phyloP scores from a whole-genome alignment of 2,113 vertebrate species.

The Chaetodon trifascialis region DNA sequence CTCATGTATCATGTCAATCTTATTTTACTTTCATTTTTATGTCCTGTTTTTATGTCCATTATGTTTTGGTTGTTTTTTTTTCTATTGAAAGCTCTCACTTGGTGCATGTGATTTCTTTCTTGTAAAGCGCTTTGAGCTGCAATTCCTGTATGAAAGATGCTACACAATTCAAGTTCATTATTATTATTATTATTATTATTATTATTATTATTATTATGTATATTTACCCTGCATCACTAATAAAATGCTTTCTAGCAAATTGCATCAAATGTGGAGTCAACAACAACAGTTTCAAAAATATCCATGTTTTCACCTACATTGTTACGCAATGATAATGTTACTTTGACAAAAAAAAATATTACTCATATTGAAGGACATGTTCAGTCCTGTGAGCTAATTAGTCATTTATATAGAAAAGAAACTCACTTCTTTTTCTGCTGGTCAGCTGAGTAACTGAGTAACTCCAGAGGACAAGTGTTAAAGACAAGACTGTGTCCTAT shows the following conservation, averaged over 20 bases:
- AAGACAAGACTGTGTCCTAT: background rate
- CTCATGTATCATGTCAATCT: background rate
- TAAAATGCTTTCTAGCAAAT: background rate
- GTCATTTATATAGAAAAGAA: background rate
- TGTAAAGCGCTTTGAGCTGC: too few relatives aligned
- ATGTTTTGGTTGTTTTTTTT: too few relatives aligned
- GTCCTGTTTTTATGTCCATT: too few relatives aligned
- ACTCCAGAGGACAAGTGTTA: background rate
- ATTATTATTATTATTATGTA: too few relatives aligned
- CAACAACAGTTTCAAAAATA: background rate
- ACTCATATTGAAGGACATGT: background rate
- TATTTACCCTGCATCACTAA: background rate
- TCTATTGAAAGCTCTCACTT: too few relatives aligned
- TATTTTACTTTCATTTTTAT: too few relatives aligned
- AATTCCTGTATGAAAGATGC: too few relatives aligned
- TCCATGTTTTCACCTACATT: background rate
- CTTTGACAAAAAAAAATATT: constrained; percentile 5
- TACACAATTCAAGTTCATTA: too few relatives aligned
- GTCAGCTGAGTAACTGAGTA: background rate
- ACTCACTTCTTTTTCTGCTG: background rate
- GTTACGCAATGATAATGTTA: background rate
- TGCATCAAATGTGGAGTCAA: background rate
- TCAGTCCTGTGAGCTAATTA: background rate
- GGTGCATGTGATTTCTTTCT: too few relatives aligned
- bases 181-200: too few relatives aligned